These are phyloP conservation scores for Elmis aenea DNA, from an alignment of 2,888 invertebrate genomes.

Conservation along the genomic window DNA sequence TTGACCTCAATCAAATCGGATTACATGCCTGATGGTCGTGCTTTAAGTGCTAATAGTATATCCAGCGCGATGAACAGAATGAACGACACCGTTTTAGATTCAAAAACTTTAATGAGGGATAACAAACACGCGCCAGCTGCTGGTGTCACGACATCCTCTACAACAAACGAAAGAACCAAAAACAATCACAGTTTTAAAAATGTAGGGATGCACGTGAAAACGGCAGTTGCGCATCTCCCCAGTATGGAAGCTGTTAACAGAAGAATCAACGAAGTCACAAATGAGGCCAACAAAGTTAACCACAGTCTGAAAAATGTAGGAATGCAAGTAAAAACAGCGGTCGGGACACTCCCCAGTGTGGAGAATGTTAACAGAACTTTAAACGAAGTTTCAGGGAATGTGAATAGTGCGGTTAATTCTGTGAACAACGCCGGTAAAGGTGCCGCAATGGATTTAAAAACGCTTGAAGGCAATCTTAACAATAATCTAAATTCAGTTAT, in stretches of 20 bases:
- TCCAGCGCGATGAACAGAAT: slow-evolving; percentile 45
- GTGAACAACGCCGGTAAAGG: too few species aligned
- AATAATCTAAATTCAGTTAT: slow-evolving; percentile 6
- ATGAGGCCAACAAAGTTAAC: too few species aligned
- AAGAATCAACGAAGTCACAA: too few species aligned
- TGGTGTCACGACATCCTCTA: not conserved
- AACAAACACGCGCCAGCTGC: slow-evolving; percentile 20
- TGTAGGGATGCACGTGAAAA: too few species aligned
- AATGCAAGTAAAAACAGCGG: too few species aligned
- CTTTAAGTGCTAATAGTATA: slow-evolving; percentile 44
- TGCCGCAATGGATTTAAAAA: too few species aligned
- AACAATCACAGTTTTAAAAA: too few species aligned
- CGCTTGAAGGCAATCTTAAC: slow-evolving; percentile 10
- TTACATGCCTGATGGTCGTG: slow-evolving; percentile 34
- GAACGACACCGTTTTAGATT: slow-evolving; percentile 44
- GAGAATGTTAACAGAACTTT: slow-evolving; percentile 20
- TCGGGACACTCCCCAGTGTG: slow-evolving; percentile 26
- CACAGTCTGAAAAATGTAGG: too few species aligned
- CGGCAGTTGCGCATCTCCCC: too few species aligned
- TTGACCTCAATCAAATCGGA: slow-evolving; percentile 5
- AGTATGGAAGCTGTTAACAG: too few species aligned
- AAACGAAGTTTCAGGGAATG: slow-evolving; percentile 8
- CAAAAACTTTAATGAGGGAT: slow-evolving; percentile 42
- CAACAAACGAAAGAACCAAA: slow-evolving; percentile 24
- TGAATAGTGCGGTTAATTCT: too few species aligned